Evolutionary conservation across 2,888 invertebrate genomes (phyloP).

Genomic region (Drosophila algonquin): DNA sequence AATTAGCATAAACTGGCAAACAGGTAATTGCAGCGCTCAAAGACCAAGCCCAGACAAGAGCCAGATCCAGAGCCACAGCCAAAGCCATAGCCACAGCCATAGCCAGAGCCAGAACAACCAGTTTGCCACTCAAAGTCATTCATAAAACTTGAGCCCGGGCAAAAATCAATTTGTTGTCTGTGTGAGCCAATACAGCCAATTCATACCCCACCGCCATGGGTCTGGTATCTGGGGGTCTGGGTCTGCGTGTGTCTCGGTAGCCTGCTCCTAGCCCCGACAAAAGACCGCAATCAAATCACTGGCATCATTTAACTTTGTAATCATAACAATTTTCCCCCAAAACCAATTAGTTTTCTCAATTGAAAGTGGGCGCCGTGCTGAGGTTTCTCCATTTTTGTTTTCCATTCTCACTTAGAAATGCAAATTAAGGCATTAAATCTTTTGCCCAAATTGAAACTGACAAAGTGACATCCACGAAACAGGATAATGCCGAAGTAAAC

Average conservation of each 20-base stretch:
- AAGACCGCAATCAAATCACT: slow-evolving; percentile 65
- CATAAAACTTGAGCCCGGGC: slow-evolving; percentile 50
- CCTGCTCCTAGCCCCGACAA: slow-evolving; percentile 39
- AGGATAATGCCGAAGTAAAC: slow-evolving; percentile 59
- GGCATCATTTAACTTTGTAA: slow-evolving; percentile 77
- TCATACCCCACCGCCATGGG: slow-evolving; percentile 6
- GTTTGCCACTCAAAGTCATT: slow-evolving; percentile 66
- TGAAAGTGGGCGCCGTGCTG: slow-evolving; percentile 58
- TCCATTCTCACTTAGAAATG: slow-evolving; percentile 72
- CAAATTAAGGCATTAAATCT: slow-evolving; percentile 78
- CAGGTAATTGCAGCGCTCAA: slow-evolving; percentile 51
- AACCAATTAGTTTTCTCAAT: slow-evolving; percentile 66
- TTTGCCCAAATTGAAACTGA: slow-evolving; percentile 72
- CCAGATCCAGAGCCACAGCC: slow-evolving; percentile 23
- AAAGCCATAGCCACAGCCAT: not conserved
- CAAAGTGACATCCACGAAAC: slow-evolving; percentile 59
- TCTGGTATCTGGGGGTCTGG: not conserved
- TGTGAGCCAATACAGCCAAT: slow-evolving; percentile 18
- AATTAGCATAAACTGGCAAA: slow-evolving; percentile 68
- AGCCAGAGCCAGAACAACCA: slow-evolving; percentile 39
- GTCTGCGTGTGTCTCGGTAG: slow-evolving; percentile 14
- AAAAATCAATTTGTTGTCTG: slow-evolving; percentile 47
- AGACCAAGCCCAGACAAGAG: slow-evolving; percentile 29
- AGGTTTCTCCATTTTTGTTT: slow-evolving; percentile 33
- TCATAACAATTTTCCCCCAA: slow-evolving; percentile 75